Base-by-base conservation (phyloP, 1,140 invertebrate genomes). In the Drosophila littoralis region DNA sequence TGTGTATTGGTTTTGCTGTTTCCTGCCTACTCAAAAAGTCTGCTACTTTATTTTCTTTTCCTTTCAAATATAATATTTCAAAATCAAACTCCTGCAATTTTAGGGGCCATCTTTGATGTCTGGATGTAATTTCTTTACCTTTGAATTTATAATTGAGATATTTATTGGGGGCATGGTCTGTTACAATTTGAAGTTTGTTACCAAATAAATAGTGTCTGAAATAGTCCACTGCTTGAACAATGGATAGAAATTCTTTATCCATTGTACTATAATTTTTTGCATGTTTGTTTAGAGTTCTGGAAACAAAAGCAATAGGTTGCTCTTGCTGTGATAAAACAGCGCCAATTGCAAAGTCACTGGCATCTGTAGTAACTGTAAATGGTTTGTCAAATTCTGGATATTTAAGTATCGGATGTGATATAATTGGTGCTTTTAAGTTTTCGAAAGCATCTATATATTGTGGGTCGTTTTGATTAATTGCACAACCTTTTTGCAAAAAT, bases 11-110 rank as follows among this genome's bases (percentile, higher is more conserved):
- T 5, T 13, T 3, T 0, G 50, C 28, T 36, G 50, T 35, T 51
- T 52, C 28, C 50, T 52, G 33, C 15, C 32, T 52, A 36, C 12
- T 51, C 32, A 51, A 51, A 12, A 51, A 51, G 12, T 51, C 48
- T 32, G 48, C 48, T 51, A 32, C 50, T 52, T 36, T 36, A n/a
- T n/a, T n/a, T n/a, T n/a, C n/a, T n/a, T n/a, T n/a, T n/a, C n/a
- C n/a, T 13, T 52, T 52, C 28, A 52, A 4, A 35, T 52, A 52
- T 52, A 3, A 7, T 13, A 52, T 36, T 1, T 35, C 33, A 36
- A 13, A n/a, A n/a, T n/a, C n/a, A n/a, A n/a, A n/a, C n/a, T 52
- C 33, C 6, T 52, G 33, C 3, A 36, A 15, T 52, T 52, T 52
- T 52, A 52, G 35, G 8, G 35, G 10, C 32, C 32, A 51, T 51